These are phyloP conservation scores for Lasiommata megera DNA, from an alignment of 2,888 invertebrate species.

Conservation along the genomic window DNA sequence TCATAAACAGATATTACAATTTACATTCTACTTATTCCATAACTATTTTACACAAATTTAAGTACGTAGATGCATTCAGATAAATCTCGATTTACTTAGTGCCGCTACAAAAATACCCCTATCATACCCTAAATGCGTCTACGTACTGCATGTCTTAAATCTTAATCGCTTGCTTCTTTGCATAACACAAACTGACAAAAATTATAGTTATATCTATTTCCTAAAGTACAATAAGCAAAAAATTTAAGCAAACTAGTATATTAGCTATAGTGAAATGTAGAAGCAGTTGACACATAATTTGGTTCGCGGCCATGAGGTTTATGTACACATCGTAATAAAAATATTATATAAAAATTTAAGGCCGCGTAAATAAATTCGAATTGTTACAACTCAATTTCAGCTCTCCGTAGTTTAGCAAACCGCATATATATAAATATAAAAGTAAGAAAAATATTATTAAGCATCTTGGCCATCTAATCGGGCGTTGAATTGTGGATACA, in stretches of 20 bases:
- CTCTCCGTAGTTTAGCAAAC: too few species aligned
- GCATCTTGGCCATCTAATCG: too few species aligned
- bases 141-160: slow-evolving; percentile 31
- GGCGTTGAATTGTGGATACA: too few species aligned
- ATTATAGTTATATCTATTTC: background rate
- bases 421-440: too few species aligned
- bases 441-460: too few species aligned
- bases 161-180: background rate
- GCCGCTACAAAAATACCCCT: slow-evolving; percentile 26
- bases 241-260: background rate
- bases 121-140: slow-evolving; percentile 47
- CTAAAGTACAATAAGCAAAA: background rate
- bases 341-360: too few species aligned
- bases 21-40: slow-evolving; percentile 36
- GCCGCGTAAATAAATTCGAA: too few species aligned
- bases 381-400: too few species aligned
- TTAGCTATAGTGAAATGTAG: too few species aligned
- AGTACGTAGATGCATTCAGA: slow-evolving; percentile 54
- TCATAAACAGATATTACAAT: slow-evolving; percentile 46
- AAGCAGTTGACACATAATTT: too few species aligned
- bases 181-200: background rate
- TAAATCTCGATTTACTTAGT: slow-evolving; percentile 26
- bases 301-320: too few species aligned
- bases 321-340: too few species aligned
- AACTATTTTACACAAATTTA: slow-evolving; percentile 48